Percentiles rank a stretch among this genome's conserved stretches.
Evolutionary conservation across 2,113 vertebrate genomes (phyloP).

Genomic region (Carassius auratus): DNA sequence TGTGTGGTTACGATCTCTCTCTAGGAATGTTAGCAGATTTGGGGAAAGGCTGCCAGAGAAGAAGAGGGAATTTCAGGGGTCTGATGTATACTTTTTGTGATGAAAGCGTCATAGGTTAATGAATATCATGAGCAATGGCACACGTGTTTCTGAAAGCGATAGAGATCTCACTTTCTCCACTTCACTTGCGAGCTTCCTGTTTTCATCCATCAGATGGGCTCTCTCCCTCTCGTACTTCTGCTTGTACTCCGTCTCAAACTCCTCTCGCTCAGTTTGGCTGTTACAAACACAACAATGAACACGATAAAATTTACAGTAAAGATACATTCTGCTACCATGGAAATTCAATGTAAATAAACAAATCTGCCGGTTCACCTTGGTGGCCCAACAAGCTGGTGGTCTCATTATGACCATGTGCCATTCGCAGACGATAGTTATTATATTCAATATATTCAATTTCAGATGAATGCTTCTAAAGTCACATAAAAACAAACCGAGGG

Average conservation of each 20-base stretch:
- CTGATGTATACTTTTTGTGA: constrained; percentile 19
- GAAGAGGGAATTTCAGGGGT: background rate
- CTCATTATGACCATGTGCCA: background rate
- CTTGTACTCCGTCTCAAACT: constrained; percentile 91
- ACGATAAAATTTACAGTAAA: background rate
- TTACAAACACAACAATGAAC: constrained; percentile 24
- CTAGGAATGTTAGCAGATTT: constrained; percentile 25
- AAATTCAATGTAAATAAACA: background rate
- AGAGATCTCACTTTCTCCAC: constrained; percentile 81
- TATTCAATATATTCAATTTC: background rate
- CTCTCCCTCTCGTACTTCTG: constrained; percentile 94
- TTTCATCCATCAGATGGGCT: constrained; percentile 86
- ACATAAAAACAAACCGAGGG: background rate
- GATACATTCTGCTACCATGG: background rate
- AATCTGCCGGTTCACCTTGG: background rate
- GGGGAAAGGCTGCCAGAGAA: background rate
- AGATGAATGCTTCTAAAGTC: background rate
- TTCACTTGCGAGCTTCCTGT: constrained; percentile 91
- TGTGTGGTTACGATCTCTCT: constrained; percentile 21
- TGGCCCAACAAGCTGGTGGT: background rate
- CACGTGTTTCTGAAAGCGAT: constrained; percentile 8
- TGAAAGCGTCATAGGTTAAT: background rate
- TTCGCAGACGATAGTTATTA: background rate
- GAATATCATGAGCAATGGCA: constrained; percentile 18
- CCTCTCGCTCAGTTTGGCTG: constrained; percentile 94